phyloP scores from a whole-genome alignment of 2,797 vertebrate genomes.

The Lithobates sylvaticus region DNA sequence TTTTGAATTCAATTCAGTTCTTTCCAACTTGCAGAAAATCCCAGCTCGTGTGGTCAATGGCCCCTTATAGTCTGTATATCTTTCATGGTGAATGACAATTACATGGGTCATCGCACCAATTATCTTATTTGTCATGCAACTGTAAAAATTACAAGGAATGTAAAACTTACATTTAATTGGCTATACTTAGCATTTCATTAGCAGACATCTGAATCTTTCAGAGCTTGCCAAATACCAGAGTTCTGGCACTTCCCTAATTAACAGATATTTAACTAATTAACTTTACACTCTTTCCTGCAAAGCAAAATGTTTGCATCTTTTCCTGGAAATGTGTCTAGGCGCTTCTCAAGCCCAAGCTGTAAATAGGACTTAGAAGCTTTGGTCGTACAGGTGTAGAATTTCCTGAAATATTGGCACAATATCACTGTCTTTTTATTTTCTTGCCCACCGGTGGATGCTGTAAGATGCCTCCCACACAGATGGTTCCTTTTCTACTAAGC shows the following conservation, averaged over 20 bases:
- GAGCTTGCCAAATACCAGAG: conserved; percentile 4
- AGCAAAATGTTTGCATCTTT: background rate
- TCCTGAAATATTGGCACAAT: conserved; percentile 43
- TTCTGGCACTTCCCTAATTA: conserved; percentile 35
- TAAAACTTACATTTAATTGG: conserved; percentile 12
- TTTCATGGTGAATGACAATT: background rate
- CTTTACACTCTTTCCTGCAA: conserved; percentile 14
- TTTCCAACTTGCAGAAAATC: background rate
- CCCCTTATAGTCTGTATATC: background rate
- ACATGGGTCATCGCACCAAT: background rate
- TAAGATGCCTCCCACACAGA: conserved; percentile 9
- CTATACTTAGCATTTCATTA: conserved; percentile 15
- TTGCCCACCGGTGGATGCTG: accelerated
- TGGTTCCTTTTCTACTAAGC: conserved; percentile 1
- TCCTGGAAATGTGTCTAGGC: background rate
- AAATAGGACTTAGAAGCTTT: background rate
- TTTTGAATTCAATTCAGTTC: no score
- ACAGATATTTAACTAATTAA: conserved; percentile 44
- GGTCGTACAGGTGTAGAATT: conserved; percentile 50
- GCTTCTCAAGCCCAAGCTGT: background rate
- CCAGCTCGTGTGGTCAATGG: background rate
- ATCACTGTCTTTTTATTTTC: conserved; percentile 18
- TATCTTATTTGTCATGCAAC: background rate
- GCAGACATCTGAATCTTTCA: conserved; percentile 12
- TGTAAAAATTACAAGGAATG: conserved; percentile 11